These are phyloP conservation scores for Bufotes viridis DNA, from an alignment of 2,797 vertebrate genomes.

Conservation along the genomic window DNA sequence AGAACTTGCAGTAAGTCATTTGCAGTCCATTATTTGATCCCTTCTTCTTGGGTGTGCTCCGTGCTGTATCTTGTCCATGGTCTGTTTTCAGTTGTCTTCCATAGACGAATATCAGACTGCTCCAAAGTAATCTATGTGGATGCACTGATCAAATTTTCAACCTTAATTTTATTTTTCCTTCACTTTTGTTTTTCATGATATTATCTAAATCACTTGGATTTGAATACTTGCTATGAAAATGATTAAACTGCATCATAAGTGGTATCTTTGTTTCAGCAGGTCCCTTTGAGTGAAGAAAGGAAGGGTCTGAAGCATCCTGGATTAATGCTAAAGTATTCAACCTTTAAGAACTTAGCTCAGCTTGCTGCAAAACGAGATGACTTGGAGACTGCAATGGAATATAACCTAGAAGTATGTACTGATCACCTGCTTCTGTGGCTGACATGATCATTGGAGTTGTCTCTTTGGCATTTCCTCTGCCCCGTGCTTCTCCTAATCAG, in stretches of 20 bases:
- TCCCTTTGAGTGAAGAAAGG: conserved; percentile 89
- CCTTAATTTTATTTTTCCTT: not conserved
- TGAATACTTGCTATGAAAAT: not conserved
- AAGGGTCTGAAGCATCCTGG: conserved; percentile 95
- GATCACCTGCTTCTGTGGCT: not conserved
- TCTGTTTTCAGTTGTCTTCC: not conserved
- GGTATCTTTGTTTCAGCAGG: conserved; percentile 76
- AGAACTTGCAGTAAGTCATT: not conserved
- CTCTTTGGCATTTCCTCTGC: not conserved
- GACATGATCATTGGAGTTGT: not conserved
- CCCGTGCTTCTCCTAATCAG: no score
- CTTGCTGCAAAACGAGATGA: conserved; percentile 86
- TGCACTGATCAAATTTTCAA: not conserved
- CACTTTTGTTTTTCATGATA: not conserved
- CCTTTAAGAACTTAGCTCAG: conserved; percentile 95
- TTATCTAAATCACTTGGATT: not conserved
- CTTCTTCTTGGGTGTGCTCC: not conserved
- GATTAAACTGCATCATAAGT: not conserved
- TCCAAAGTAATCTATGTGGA: not conserved
- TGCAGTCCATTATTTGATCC: not conserved
- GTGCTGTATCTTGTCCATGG: not conserved
- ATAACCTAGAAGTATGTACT: conserved; percentile 89
- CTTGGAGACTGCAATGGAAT: conserved; percentile 91
- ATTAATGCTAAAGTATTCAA: conserved; percentile 96
- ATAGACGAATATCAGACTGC: not conserved